phyloP scores from a whole-genome alignment of 2,797 vertebrate species.

The Pterois miles region DNA sequence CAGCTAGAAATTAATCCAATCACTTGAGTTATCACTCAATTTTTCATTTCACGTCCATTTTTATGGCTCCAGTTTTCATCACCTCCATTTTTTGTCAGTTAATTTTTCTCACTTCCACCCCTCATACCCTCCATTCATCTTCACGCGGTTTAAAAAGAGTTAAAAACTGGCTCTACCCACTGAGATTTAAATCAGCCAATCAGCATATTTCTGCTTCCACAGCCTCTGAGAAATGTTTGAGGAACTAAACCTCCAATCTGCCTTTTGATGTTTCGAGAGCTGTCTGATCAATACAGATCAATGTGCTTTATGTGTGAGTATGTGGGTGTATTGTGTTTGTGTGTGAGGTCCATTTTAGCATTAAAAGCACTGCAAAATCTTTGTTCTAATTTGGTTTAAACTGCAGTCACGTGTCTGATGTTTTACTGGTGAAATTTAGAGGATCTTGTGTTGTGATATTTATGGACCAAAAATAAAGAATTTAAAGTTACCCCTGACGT shows the following conservation, averaged over 20 bases:
- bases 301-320: not conserved
- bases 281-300: not conserved
- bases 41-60: too few relatives aligned
- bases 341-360: conserved; percentile 21
- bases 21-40: too few relatives aligned
- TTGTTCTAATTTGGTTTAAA: conserved; percentile 33
- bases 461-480: not conserved
- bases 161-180: not conserved
- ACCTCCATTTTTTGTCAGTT: too few relatives aligned
- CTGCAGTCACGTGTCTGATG: not conserved
- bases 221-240: not conserved
- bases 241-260: not conserved
- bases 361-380: conserved; percentile 4
- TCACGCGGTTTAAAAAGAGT: not conserved
- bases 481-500: not conserved
- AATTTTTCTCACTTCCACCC: too few relatives aligned
- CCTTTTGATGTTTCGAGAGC: not conserved
- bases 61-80: too few relatives aligned
- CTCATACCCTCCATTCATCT: too few relatives aligned
- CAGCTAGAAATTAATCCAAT: too few relatives aligned
- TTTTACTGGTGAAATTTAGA: not conserved
- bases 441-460: conserved; percentile 20
- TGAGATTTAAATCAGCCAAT: not conserved
- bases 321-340: not conserved
- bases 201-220: not conserved